A percentile compares a stretch with the other conserved stretches of the same genome.
Evolutionary conservation across 2,888 invertebrate genomes (phyloP).

Genomic region (Drosophila falleni): DNA sequence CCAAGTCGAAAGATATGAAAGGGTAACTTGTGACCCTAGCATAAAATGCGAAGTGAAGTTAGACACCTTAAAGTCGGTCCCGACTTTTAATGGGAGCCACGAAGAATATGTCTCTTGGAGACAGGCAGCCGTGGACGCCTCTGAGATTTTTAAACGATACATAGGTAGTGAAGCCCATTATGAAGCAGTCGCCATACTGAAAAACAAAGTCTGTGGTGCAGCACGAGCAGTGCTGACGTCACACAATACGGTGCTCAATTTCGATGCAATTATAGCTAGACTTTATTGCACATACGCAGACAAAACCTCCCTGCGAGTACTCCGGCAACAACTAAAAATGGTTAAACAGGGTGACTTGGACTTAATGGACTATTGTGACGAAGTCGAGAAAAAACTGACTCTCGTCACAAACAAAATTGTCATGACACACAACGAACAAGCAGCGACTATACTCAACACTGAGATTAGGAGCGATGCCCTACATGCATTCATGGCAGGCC

Average conservation of each 20-base stretch:
- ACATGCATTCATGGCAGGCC: too few relatives aligned
- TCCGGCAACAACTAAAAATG: not conserved
- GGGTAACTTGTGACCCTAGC: constrained; percentile 3
- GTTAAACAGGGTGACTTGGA: not conserved
- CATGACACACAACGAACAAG: not conserved
- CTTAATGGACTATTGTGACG: not conserved
- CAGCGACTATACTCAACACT: not conserved
- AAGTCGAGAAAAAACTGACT: not conserved
- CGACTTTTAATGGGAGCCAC: not conserved
- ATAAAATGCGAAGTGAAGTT: constrained; percentile 5
- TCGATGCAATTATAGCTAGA: not conserved
- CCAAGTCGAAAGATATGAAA: constrained; percentile 7
- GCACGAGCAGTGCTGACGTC: not conserved
- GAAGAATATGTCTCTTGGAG: not conserved
- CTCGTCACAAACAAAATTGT: not conserved
- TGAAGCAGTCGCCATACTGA: not conserved
- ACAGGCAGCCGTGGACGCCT: too few relatives aligned
- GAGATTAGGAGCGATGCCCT: too few relatives aligned
- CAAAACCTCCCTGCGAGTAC: constrained; percentile 5
- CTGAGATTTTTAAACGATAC: too few relatives aligned
- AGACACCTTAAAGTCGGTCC: constrained; percentile 3
- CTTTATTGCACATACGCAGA: constrained; percentile 4
- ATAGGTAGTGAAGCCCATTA: constrained; percentile 1
- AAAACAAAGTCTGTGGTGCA: constrained; percentile 5
- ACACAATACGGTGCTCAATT: too few relatives aligned